phyloP scores from a whole-genome alignment of 2,888 invertebrate genomes.

The Odiellus spinosus region DNA sequence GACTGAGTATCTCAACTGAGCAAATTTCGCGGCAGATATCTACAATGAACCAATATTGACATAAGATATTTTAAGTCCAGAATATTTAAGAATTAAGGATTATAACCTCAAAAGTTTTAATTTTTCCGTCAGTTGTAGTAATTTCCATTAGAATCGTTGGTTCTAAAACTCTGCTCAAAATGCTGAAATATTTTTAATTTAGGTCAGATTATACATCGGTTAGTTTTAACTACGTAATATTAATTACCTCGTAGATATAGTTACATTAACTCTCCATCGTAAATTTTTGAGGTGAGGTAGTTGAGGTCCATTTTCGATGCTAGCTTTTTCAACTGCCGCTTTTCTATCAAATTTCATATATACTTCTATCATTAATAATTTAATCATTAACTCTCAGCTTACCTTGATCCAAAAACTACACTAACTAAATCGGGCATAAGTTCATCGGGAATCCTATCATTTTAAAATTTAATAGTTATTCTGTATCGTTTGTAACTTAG shows the following conservation, averaged over 20 bases:
- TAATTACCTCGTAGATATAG: constrained; percentile 15
- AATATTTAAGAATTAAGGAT: neutral
- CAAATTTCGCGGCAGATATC: constrained; percentile 14
- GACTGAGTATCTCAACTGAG: constrained; percentile 13
- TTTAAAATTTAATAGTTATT: no score
- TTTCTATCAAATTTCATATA: no score
- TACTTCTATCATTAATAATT: no score
- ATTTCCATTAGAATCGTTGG: constrained; percentile 13
- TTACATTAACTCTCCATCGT: constrained; percentile 14
- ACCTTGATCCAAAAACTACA: constrained; percentile 13
- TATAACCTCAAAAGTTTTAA: constrained; percentile 13
- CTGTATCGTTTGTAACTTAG: no score
- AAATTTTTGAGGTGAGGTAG: constrained; percentile 9
- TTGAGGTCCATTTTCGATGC: constrained; percentile 5
- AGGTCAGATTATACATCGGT: no score
- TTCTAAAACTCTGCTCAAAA: constrained; percentile 13
- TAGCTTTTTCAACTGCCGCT: no score
- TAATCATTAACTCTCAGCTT: neutral
- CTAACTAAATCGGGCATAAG: constrained; percentile 11
- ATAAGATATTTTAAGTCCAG: neutral
- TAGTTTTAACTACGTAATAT: no score
- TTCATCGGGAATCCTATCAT: constrained; percentile 9
- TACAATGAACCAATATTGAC: neutral
- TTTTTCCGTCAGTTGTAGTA: constrained; percentile 8
- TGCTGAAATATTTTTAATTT: constrained; percentile 4